Evolutionary conservation across 2,888 invertebrate species (phyloP), one percentile per base, ranked within the genome.

Genomic region (Tricholauxania praeusta): DNA sequence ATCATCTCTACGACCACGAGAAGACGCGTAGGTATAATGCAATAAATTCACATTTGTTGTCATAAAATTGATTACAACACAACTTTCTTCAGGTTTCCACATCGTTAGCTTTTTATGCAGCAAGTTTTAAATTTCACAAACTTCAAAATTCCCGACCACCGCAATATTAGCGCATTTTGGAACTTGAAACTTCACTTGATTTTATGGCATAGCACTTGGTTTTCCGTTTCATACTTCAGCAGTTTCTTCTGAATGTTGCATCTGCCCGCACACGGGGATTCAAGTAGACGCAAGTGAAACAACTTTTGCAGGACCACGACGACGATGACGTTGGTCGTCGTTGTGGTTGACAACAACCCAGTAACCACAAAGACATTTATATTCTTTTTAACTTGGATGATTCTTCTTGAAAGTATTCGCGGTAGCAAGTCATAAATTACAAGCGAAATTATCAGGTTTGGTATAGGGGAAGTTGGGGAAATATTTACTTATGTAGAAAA

Each of bases 21-120:
- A 28, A 28, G 28, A 28, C 39, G 39, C 8, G 8, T 49, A 64
- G 63, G 53, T 72, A 71, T 71, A 74, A 59, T 63, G 74, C 76
- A 81, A 84, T 84, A 84, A 84, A 85, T 84, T 84, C 80, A 85
- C 84, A 85, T 85, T 85, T 86, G 83, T 84, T 81, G 82, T 81
- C 81, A 82, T 81, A 82, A 82, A 82, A 85, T 82, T 84, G 85
- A 85, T 85, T 85, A 86, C 83, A 81, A 86, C 83, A 81, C 79
- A 85, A 86, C 85, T 86, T 85, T 85, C 86, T 79, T 83, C 85
- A 84, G 83, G 84, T 85, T 85, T 85, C 85, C 83, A 80, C 85
- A 82, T 85, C 86, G 85, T 85, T 85, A 86, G 83, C 84, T 84
- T 79, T 81, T 80, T 81, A 81, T 85, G 84, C 84, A 83, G 83